Evolutionary conservation across 2,888 invertebrate species (phyloP), one percentile per base, ranked within the genome.

Genomic region (Sthenelais limicola): DNA sequence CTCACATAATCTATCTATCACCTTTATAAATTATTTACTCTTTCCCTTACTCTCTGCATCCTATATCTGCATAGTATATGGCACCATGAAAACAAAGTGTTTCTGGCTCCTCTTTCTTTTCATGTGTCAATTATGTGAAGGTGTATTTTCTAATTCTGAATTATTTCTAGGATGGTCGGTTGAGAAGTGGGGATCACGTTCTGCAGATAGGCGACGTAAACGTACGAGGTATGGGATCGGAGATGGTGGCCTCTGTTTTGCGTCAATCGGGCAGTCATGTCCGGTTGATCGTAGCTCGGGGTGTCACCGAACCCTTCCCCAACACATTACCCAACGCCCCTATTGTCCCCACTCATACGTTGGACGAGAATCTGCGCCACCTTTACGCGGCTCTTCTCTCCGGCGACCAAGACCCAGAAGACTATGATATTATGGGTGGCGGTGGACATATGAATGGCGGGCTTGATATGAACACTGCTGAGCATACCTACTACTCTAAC

Each of bases 161-260:
- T 52, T 5, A 79, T 75, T 84, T 88, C 0, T 88, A 96, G 95
- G 98, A 99, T 90, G 95, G 94, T 75, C 92, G 97, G 69, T 91
- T 99, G 79, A 96, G 95, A 89, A 95, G 97, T 89, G 98, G 98
- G 9, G 99, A 99, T 89, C 98, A 99, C 90, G 94, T 99, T 82
- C 91, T 99, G 82, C 98, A 98, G 90, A 89, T 90, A 56, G 89
- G 89, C 5, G 94, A 97, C 80, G 95, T 98, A 80, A 96, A 96
- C 89, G 91, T 98, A 81, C 93, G 97, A 70, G 98, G 98, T 74
- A 95, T 98, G 92, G 95, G 95, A 76, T 97, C 97, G 70, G 98
- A 99, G 89, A 90, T 90, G 89, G 97, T 98, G 81, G 98, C 98
- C 28, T 93, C 96, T 24, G 97, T 98, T 76, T 89, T 98, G 77